phyloP scores from a whole-genome alignment of 1,140 invertebrate species.

The Drosophila parvula region DNA sequence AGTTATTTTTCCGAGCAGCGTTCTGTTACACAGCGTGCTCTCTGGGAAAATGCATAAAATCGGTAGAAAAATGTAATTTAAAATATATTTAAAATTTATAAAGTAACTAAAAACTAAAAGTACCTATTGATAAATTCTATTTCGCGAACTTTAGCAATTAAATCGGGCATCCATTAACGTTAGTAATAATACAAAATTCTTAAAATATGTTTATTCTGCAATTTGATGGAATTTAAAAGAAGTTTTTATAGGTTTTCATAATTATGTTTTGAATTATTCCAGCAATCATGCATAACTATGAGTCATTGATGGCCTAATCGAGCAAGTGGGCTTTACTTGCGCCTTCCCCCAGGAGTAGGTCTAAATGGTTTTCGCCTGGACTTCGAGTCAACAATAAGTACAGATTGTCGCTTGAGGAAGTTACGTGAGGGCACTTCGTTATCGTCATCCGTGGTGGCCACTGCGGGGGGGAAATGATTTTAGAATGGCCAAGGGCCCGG shows the following conservation, averaged over 20 bases:
- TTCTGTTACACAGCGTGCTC: not conserved
- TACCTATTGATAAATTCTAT: not conserved
- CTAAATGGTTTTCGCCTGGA: slow-evolving; percentile 90
- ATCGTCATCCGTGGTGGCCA: slow-evolving; percentile 89
- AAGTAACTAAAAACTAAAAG: not conserved
- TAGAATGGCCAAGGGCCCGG: not conserved
- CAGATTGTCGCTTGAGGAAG: slow-evolving; percentile 92
- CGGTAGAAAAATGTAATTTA: not conserved
- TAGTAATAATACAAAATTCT: no score
- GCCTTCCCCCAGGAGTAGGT: slow-evolving; percentile 65
- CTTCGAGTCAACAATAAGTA: slow-evolving; percentile 92
- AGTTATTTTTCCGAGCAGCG: not conserved
- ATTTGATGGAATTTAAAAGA: no score
- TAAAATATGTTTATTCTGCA: not conserved
- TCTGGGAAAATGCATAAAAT: not conserved
- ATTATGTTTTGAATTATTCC: not conserved
- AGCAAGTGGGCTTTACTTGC: slow-evolving; percentile 44
- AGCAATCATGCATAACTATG: not conserved
- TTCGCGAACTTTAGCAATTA: not conserved
- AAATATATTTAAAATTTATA: not conserved
- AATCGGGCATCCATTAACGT: no score
- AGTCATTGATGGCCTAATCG: not conserved
- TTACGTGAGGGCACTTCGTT: slow-evolving; percentile 92
- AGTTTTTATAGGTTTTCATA: not conserved
- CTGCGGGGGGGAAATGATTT: slow-evolving; percentile 22